Evolutionary conservation across 1,140 invertebrate species (phyloP).

Genomic region (Macrobrachium nipponense): DNA sequence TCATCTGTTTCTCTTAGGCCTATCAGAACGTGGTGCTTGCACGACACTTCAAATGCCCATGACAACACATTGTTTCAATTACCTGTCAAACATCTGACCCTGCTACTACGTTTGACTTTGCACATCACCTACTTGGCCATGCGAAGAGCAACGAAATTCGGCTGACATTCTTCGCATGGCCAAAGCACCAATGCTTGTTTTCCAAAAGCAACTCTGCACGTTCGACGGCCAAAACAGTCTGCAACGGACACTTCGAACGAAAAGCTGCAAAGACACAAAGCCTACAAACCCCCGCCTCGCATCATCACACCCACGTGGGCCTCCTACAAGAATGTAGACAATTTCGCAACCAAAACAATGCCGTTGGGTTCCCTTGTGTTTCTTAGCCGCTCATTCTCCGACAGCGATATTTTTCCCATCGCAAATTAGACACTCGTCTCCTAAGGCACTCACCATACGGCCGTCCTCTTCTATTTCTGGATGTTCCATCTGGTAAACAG

Average conservation of each 20-base stretch:
- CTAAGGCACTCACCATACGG: conserved; percentile 70
- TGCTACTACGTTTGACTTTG: too few relatives aligned
- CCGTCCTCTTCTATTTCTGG: conserved; percentile 80
- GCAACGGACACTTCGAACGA: not conserved
- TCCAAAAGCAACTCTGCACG: too few relatives aligned
- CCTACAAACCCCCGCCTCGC: not conserved
- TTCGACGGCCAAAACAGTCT: too few relatives aligned
- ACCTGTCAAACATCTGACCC: too few relatives aligned
- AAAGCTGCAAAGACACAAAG: not conserved
- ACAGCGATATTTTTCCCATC: not conserved
- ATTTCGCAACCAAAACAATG: conserved; percentile 54
- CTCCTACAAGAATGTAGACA: conserved; percentile 30
- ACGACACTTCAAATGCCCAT: too few relatives aligned
- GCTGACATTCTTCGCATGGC: too few relatives aligned
- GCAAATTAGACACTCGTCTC: not conserved
- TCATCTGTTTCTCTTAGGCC: too few relatives aligned
- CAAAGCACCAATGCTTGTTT: too few relatives aligned
- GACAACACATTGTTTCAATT: too few relatives aligned
- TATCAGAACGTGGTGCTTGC: too few relatives aligned
- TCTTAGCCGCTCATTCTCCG: not conserved
- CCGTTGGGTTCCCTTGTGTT: not conserved
- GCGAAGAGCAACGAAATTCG: too few relatives aligned
- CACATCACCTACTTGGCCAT: too few relatives aligned
- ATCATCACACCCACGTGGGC: conserved; percentile 41
- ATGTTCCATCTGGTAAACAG: conserved; percentile 86